phyloP scores from a whole-genome alignment of 2,888 invertebrate species.

The Phengaris alcon region DNA sequence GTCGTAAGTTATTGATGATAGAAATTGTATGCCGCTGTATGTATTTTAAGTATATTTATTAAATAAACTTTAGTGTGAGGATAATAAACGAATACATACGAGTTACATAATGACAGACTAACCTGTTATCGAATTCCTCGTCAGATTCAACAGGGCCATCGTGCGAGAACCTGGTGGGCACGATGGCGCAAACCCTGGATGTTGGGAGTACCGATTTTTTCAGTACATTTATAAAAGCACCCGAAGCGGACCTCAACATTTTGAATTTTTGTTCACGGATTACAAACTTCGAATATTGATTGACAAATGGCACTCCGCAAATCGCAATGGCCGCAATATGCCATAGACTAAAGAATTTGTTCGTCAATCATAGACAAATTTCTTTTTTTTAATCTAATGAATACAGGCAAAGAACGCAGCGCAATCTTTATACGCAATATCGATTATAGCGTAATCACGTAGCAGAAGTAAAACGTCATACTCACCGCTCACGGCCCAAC shows the following conservation, averaged over 20 bases:
- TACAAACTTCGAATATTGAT: slow-evolving; percentile 43
- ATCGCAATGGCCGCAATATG: slow-evolving; percentile 39
- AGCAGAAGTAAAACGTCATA: too few relatives aligned
- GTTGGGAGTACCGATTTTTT: slow-evolving; percentile 63
- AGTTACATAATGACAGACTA: slow-evolving; percentile 77
- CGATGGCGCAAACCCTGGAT: slow-evolving; percentile 56
- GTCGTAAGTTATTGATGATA: too few relatives aligned
- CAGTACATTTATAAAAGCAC: slow-evolving; percentile 62
- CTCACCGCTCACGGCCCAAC: too few relatives aligned
- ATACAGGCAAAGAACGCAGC: too few relatives aligned
- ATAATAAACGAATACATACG: not conserved
- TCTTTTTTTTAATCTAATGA: too few relatives aligned
- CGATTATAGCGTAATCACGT: too few relatives aligned
- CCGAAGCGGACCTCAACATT: slow-evolving; percentile 73
- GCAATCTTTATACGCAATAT: too few relatives aligned
- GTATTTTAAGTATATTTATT: not conserved
- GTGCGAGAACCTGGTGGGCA: slow-evolving; percentile 61
- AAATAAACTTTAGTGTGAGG: not conserved
- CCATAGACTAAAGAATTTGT: not conserved
- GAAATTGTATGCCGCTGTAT: too few relatives aligned
- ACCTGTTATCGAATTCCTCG: slow-evolving; percentile 90
- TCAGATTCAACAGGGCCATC: slow-evolving; percentile 84
- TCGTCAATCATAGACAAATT: too few relatives aligned
- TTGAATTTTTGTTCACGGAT: slow-evolving; percentile 54
- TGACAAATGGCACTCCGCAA: slow-evolving; percentile 68